Evolutionary conservation across 2,888 invertebrate species (phyloP).

Genomic region (Drosophila atroscutellata): DNA sequence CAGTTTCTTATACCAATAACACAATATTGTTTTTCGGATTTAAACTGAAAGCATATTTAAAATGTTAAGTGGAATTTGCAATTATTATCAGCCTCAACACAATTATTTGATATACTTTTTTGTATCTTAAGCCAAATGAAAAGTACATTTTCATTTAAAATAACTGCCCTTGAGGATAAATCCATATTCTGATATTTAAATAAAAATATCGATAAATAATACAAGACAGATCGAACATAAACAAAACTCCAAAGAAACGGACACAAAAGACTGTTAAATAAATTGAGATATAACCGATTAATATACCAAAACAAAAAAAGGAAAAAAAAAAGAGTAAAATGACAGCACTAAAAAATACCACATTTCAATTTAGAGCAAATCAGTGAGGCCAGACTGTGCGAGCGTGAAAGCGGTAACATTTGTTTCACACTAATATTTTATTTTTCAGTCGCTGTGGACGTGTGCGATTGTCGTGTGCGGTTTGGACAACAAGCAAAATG

Average conservation of each 20-base stretch:
- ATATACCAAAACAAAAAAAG: neutral
- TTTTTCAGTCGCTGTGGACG: conserved; percentile 56
- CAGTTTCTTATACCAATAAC: neutral
- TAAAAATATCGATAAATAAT: neutral
- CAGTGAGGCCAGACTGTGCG: conserved; percentile 30
- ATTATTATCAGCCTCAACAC: neutral
- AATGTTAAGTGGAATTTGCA: neutral
- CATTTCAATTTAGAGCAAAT: neutral
- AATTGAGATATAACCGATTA: neutral
- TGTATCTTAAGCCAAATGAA: neutral
- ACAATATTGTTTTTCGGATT: neutral
- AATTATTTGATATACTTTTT: neutral
- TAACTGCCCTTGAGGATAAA: neutral
- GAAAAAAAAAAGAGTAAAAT: neutral
- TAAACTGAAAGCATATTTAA: neutral
- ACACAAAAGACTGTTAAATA: neutral
- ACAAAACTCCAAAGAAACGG: neutral
- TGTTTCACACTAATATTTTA: conserved; percentile 52
- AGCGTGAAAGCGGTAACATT: conserved; percentile 12
- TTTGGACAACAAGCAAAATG: conserved; percentile 60
- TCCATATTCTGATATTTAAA: neutral
- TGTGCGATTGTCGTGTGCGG: conserved; percentile 56
- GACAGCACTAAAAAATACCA: conserved; percentile 18
- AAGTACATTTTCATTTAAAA: neutral
- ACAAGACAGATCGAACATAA: neutral